Evolutionary conservation across 30 jellyfish, hydroid and myxozoan species (phyloP), one percentile per base, ranked within the genome.

Genomic region (Aurelia aurita): DNA sequence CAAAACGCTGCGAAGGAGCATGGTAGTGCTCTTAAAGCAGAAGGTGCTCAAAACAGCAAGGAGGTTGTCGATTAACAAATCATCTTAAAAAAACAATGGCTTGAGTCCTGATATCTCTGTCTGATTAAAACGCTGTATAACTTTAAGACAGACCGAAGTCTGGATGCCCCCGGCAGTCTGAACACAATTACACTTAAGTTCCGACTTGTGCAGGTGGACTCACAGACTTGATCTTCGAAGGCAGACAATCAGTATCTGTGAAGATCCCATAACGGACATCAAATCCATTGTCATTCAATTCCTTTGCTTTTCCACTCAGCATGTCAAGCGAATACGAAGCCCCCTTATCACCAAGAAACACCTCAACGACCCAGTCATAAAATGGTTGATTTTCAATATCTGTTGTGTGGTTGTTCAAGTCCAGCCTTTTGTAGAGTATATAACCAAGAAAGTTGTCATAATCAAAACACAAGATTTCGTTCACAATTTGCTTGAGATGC

Each of bases 351-450:
- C 54, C 22, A 47, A 79, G 22, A 53, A 61, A 62, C 11, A 47
- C 75, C 76, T 79, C 89, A 13, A 43, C 89, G 5, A 79, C 25
- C 89, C 89, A 79, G 61, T 79, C 89, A 34, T 60, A 79, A 63
- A 4, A 28, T 10, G 43, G 35, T 31, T 61, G 73, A 10, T 43
- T 61, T 29, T 35, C 80, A 13, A 34, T 34, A 43, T 19, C 72
- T n/a, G 63, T 35, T 31, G 4, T 9, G 22, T 27, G 45, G 10
- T 43, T 34, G 45, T 62, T 62, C 5, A 79, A 6, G 13, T 61
- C 89, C 14, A 79, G 60, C 45, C 64, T 79, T 53, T 79, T 79
- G 80, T 79, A 79, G 3, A 79, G 49, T 20, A 79, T 54, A 44
- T 79, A 79, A 5, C 89, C 89, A 25, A 79, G 44, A 32, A 79